These are phyloP conservation scores for Schizaphis graminum DNA, from an alignment of 2,888 invertebrate genomes.

Conservation along the genomic window DNA sequence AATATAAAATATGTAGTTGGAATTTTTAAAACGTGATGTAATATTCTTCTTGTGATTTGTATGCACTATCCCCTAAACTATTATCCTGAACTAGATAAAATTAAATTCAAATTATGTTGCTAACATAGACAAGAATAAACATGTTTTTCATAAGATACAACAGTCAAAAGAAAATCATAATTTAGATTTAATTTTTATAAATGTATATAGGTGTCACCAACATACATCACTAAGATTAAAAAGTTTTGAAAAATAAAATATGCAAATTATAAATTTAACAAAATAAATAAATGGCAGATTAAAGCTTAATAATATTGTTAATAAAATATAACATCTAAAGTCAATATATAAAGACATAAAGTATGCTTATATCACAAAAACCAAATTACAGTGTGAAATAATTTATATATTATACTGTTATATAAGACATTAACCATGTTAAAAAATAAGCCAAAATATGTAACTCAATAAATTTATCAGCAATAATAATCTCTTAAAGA, in stretches of 20 bases:
- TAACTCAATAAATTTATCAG: background rate
- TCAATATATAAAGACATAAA: background rate
- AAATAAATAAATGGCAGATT: constrained; percentile 49
- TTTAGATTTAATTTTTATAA: background rate
- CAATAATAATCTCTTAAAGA: background rate
- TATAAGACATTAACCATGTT: background rate
- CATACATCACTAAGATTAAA: constrained; percentile 38
- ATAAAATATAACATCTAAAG: background rate
- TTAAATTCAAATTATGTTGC: background rate
- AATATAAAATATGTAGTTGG: background rate
- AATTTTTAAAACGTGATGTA: too few relatives aligned
- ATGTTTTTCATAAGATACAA: background rate
- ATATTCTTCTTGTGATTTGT: too few relatives aligned
- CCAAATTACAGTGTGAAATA: background rate
- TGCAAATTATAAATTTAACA: background rate
- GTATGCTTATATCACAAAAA: background rate
- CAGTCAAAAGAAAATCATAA: background rate
- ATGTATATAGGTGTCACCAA: constrained; percentile 23
- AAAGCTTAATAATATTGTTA: constrained; percentile 29
- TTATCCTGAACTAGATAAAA: background rate
- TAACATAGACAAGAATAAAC: background rate
- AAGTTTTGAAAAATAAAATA: background rate
- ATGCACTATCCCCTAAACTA: too few relatives aligned
- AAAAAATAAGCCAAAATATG: too few relatives aligned
- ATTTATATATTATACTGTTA: background rate